A percentile compares a stretch with the other conserved stretches of the same genome.
These are phyloP conservation scores for Wiebesia pumilae DNA, from an alignment of 1,140 invertebrate genomes.

Conservation along the genomic window DNA sequence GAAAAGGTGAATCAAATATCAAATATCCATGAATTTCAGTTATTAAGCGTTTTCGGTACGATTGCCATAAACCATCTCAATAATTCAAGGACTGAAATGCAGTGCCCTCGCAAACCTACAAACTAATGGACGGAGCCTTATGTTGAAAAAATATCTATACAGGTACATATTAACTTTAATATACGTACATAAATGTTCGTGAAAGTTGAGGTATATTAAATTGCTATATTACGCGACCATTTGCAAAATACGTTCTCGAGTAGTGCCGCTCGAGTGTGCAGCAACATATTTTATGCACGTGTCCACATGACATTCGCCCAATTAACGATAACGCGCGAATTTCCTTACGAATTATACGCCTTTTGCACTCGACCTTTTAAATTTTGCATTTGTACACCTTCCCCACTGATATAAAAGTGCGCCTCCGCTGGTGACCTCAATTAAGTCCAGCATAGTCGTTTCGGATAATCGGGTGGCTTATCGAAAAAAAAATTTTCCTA, in stretches of 20 bases:
- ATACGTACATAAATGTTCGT: background rate
- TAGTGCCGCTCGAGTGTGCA: background rate
- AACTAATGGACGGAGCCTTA: background rate
- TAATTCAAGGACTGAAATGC: constrained; percentile 13
- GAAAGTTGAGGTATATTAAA: constrained; percentile 1
- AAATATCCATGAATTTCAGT: background rate
- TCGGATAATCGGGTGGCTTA: too few relatives aligned
- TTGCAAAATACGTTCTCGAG: constrained; percentile 6
- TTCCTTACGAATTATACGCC: constrained; percentile 28
- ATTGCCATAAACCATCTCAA: constrained; percentile 13
- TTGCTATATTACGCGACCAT: constrained; percentile 26
- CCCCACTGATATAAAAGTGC: background rate
- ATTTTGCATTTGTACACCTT: constrained; percentile 4
- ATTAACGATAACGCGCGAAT: constrained; percentile 14
- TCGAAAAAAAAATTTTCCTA: too few relatives aligned
- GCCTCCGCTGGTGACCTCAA: too few relatives aligned
- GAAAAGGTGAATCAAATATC: background rate
- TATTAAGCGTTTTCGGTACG: background rate
- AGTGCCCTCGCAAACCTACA: background rate
- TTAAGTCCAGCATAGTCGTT: too few relatives aligned
- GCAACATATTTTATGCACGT: constrained; percentile 34
- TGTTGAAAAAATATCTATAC: background rate
- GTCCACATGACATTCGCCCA: constrained; percentile 27
- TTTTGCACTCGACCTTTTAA: constrained; percentile 9
- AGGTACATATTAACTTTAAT: background rate